Evolutionary conservation across 2,113 vertebrate genomes (phyloP).

Genomic region (Ifrita kowaldi): DNA sequence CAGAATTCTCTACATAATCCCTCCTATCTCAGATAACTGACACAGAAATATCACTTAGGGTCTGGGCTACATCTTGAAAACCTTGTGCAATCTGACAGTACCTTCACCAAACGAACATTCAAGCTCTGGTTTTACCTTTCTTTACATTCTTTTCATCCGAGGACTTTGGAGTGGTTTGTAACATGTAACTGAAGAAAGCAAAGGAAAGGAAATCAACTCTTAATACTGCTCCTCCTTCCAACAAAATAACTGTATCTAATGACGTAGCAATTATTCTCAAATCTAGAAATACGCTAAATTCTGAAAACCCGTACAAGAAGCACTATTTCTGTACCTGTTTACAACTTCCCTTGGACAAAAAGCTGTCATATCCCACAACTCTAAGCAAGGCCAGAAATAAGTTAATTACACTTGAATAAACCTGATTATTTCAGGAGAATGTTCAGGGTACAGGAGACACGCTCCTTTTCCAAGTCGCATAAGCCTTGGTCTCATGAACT

Average conservation of each 20-base stretch:
- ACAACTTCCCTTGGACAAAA: not conserved
- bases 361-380: not conserved
- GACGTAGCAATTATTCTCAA: not conserved
- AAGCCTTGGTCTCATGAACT: not conserved
- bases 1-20: not conserved
- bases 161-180: not conserved
- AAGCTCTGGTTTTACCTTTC: not conserved
- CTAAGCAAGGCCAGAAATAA: not conserved
- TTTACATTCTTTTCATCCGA: not conserved
- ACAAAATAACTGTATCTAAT: not conserved
- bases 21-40: not conserved
- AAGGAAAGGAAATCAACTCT: not conserved
- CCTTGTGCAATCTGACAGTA: not conserved
- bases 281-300: not conserved
- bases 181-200: not conserved
- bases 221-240: not conserved
- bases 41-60: not conserved
- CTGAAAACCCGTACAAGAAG: not conserved
- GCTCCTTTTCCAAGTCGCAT: not conserved
- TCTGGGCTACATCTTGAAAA: not conserved
- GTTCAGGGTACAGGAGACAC: not conserved
- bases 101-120: not conserved
- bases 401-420: not conserved
- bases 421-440: not conserved
- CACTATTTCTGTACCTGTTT: not conserved